Base-by-base conservation (phyloP, 2,888 invertebrate species). In the Caenorhabditis sp. region DNA sequence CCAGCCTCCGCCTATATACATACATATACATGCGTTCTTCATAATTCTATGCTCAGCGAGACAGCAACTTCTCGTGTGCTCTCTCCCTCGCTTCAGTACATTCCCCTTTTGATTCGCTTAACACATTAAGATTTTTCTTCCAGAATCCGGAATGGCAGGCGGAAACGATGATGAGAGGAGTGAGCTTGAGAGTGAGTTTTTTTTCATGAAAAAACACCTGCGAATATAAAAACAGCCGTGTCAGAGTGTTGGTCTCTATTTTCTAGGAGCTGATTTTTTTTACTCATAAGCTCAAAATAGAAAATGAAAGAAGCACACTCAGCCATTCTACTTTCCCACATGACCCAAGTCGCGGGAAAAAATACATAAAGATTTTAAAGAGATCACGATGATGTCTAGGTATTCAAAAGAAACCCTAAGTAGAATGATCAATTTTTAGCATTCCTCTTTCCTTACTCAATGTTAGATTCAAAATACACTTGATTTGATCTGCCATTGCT, bases 1-100 rank as follows among this genome's bases (percentile, higher is more conserved):
- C 35, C n/a, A 19, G 47, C 28, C 66, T 66, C 51, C 66, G 66
- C 51, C 51, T 66, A 66, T 66, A 64, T 64, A 47, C 44, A 66
- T 66, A 66, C 66, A 66, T 66, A 66, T 66, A 66, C 66, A 66
- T 66, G 47, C 66, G 49, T 44, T 66, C 68, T 54, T 38, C 68
- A 68, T 68, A 51, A 68, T 68, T 68, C 68, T 54, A 68, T 68
- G 68, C 54, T 54, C 35, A 16, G 38, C 51, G 54, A 51, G 68
- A 47, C 19, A n/a, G n/a, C n/a, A n/a, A n/a, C n/a, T n/a, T n/a
- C 47, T 19, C 22, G 24, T 38, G 68, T 54, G 38, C 68, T 28
- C 31, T 54, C 28, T 26, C 26, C 54, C 14, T n/a, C 44, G 61
- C 63, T 51, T 66, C 51, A 51, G 31, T 35, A 28, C 64, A 61